phyloP scores from a whole-genome alignment of 2,113 vertebrate genomes.

The Hiodon tergisus region DNA sequence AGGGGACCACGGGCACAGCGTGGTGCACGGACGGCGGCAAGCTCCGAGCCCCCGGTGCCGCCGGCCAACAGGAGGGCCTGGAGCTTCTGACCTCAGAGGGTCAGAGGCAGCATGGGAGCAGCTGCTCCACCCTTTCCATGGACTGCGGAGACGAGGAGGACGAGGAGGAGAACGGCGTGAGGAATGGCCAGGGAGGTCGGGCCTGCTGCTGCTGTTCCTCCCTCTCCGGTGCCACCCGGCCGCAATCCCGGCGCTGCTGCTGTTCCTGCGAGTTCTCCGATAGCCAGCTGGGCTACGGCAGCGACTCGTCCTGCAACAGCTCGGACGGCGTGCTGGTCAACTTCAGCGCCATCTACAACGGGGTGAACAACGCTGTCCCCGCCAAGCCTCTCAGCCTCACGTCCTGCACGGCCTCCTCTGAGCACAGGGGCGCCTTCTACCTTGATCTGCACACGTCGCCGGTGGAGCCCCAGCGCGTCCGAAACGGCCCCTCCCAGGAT shows the following conservation, averaged over 20 bases:
- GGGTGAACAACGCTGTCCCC: conserved; percentile 70
- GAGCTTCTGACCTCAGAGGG: conserved; percentile 68
- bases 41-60: conserved; percentile 36
- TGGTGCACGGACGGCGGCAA: conserved; percentile 57
- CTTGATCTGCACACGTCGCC: conserved; percentile 90
- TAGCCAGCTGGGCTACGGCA: conserved; percentile 77
- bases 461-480: conserved; percentile 66
- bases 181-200: conserved; percentile 53
- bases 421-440: conserved; percentile 81
- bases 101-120: conserved; percentile 67
- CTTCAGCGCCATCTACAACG: conserved; percentile 92
- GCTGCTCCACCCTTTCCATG: conserved; percentile 78
- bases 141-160: conserved; percentile 65
- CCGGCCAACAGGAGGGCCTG: conserved; percentile 56
- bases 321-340: conserved; percentile 90
- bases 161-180: conserved; percentile 61
- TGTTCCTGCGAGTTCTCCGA: conserved; percentile 69
- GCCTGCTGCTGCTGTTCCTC: conserved; percentile 66
- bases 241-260: conserved; percentile 55
- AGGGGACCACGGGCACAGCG: conserved; percentile 54
- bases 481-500: conserved; percentile 58
- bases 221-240: conserved; percentile 39
- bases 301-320: conserved; percentile 93
- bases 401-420: conserved; percentile 76
- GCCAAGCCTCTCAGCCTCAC: conserved; percentile 70